Evolutionary conservation across 2,797 vertebrate species (phyloP).

Genomic region (Numenius phaeopus): DNA sequence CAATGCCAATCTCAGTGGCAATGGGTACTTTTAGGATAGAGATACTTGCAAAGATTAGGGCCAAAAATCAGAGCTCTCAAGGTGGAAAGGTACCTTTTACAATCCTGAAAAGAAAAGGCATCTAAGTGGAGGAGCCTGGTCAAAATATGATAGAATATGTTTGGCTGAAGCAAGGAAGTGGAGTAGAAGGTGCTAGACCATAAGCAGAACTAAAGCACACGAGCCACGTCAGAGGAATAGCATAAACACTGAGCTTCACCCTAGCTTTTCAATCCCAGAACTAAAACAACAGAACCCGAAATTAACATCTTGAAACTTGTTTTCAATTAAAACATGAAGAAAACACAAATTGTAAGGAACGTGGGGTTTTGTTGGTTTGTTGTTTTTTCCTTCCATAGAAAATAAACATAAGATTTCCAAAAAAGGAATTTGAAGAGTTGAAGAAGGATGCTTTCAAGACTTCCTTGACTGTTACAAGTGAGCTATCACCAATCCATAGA

Average conservation of each 20-base stretch:
- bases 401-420: background rate
- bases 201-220: background rate
- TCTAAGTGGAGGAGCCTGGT: background rate
- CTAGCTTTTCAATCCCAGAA: background rate
- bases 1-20: background rate
- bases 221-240: background rate
- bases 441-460: background rate
- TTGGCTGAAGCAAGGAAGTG: background rate
- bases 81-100: background rate
- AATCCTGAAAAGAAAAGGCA: background rate
- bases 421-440: background rate
- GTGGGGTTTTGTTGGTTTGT: too few relatives aligned
- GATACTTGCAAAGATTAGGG: background rate
- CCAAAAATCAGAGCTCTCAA: background rate
- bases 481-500: background rate
- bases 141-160: background rate
- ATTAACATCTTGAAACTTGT: background rate
- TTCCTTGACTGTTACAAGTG: background rate
- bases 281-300: accelerated
- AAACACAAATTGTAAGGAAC: background rate
- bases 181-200: background rate
- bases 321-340: background rate
- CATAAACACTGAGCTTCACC: background rate
- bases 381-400: background rate
- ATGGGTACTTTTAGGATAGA: background rate